phyloP scores from a whole-genome alignment of 1,140 invertebrate species.

The Drosophila sturtevanti region DNA sequence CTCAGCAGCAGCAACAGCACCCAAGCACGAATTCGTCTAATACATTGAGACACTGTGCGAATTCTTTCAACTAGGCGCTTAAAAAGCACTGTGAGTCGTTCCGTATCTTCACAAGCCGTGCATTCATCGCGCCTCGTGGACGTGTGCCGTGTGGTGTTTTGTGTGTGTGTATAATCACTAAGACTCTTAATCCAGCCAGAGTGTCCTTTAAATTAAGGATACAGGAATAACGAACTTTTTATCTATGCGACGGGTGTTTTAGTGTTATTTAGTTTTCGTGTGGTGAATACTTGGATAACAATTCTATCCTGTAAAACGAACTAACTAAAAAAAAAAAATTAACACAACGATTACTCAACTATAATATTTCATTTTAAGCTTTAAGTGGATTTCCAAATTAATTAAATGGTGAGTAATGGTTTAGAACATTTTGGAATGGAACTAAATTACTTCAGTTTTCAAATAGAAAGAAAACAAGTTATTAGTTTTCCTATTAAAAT shows the following conservation, averaged over 20 bases:
- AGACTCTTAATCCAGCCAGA: slow-evolving; percentile 9
- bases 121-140: slow-evolving; percentile 72
- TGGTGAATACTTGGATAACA: not conserved
- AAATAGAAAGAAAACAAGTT: too few relatives aligned
- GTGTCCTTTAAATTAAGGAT: slow-evolving; percentile 49
- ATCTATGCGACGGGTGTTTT: not conserved
- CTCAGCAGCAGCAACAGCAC: slow-evolving; percentile 15
- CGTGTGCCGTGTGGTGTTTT: slow-evolving; percentile 49
- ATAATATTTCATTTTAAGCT: not conserved
- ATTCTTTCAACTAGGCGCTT: slow-evolving; percentile 75
- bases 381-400: not conserved
- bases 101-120: slow-evolving; percentile 72
- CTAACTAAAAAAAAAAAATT: not conserved
- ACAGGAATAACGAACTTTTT: slow-evolving; percentile 44
- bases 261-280: not conserved
- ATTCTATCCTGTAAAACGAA: slow-evolving; percentile 1
- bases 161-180: slow-evolving; percentile 37
- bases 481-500: too few relatives aligned
- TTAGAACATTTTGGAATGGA: too few relatives aligned
- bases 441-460: too few relatives aligned
- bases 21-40: slow-evolving; percentile 33
- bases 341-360: not conserved
- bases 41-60: slow-evolving; percentile 50
- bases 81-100: slow-evolving; percentile 67
- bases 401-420: not conserved